phyloP scores from a whole-genome alignment of 2,113 vertebrate species.

The Microcebus tavaratra region DNA sequence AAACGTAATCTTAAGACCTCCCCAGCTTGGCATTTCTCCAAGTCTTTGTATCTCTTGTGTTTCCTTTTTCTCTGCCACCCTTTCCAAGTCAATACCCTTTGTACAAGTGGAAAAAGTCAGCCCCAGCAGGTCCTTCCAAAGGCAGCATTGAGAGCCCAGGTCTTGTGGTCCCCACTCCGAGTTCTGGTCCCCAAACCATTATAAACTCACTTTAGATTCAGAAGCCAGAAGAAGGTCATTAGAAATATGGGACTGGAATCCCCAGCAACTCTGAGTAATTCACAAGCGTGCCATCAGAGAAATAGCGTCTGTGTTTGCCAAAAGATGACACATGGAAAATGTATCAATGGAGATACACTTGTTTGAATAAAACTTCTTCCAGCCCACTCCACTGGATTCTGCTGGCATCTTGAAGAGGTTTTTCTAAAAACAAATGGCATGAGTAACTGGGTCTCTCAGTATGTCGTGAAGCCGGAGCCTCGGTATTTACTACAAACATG shows the following conservation, averaged over 20 bases:
- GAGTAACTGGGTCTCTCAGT: background rate
- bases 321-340: constrained; percentile 41
- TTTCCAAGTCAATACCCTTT: background rate
- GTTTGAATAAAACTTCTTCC: background rate
- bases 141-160: background rate
- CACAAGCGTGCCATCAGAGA: constrained; percentile 8
- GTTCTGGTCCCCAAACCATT: background rate
- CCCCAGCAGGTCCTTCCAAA: background rate
- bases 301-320: constrained; percentile 20
- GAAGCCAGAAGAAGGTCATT: constrained; percentile 8
- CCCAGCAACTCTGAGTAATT: constrained; percentile 24
- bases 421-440: constrained; percentile 18
- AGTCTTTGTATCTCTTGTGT: background rate
- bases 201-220: constrained; percentile 16
- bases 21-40: background rate
- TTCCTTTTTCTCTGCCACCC: background rate
- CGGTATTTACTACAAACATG: background rate
- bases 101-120: background rate
- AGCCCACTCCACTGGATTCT: background rate
- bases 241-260: background rate
- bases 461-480: background rate
- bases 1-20: background rate
- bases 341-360: background rate
- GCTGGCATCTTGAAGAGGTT: background rate
- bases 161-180: accelerated